A percentile compares a stretch with the other conserved stretches of the same genome.
phyloP scores from a whole-genome alignment of 2,113 vertebrate species.

The Halichoeres trimaculatus region DNA sequence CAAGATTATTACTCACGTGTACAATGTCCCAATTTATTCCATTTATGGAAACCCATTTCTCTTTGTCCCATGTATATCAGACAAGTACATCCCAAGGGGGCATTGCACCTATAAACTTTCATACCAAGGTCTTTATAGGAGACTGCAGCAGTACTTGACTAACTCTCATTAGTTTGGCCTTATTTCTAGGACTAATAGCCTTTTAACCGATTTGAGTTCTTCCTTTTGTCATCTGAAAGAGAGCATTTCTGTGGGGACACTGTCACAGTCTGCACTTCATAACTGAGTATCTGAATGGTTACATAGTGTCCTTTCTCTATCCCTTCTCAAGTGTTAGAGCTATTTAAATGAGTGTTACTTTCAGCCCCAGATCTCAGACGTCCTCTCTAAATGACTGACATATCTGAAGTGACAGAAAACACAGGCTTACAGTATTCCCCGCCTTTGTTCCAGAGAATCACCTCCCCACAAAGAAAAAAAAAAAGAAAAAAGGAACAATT shows the following conservation, averaged over 20 bases:
- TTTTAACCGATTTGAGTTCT: slow-evolving; percentile 34
- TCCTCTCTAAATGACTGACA: neutral
- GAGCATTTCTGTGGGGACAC: slow-evolving; percentile 16
- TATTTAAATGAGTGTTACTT: slow-evolving; percentile 3
- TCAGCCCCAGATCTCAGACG: neutral
- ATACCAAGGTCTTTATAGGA: slow-evolving; percentile 39
- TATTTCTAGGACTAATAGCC: slow-evolving; percentile 41
- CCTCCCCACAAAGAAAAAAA: neutral
- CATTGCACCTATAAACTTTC: slow-evolving; percentile 24
- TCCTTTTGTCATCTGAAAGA: slow-evolving; percentile 11
- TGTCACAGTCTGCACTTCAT: slow-evolving; percentile 24
- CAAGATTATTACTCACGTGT: slow-evolving; percentile 10
- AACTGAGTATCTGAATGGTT: slow-evolving; percentile 23
- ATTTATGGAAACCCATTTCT: slow-evolving; percentile 24
- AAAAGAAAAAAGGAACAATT: neutral
- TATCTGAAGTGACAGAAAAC: neutral
- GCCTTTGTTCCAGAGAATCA: neutral
- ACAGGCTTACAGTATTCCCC: neutral
- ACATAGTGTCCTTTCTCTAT: slow-evolving; percentile 22
- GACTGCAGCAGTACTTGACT: slow-evolving; percentile 33
- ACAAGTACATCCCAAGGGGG: slow-evolving; percentile 19
- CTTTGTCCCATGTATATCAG: slow-evolving; percentile 20
- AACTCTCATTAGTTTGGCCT: slow-evolving; percentile 50
- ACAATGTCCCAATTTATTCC: slow-evolving; percentile 21
- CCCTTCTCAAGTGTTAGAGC: neutral